Conservation (phyloP, 2,113 vertebrate species). For the Rhinolophus sinicus region DNA sequence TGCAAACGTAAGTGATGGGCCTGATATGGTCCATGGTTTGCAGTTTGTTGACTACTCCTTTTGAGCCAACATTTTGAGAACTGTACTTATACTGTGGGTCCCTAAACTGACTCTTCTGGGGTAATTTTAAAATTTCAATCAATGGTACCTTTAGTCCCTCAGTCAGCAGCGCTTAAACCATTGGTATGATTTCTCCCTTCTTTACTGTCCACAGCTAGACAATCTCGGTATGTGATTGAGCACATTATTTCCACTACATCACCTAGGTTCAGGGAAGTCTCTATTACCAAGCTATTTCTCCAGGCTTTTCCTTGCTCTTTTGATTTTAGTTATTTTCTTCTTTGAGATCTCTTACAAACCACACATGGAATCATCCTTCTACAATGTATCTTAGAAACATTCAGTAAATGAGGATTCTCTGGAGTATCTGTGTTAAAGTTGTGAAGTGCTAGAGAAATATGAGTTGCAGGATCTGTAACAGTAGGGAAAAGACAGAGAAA, state of each 20-base stretch:
- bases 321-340: neutral
- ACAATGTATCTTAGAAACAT: neutral
- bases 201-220: neutral
- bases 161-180: neutral
- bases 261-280: neutral
- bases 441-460: neutral
- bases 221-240: neutral
- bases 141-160: neutral
- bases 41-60: neutral
- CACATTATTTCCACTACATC: neutral
- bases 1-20: neutral
- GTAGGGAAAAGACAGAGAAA: neutral
- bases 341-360: neutral
- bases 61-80: neutral
- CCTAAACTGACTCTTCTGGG: neutral
- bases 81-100: neutral
- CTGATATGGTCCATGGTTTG: neutral
- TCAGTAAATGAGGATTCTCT: neutral
- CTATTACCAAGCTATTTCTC: neutral
- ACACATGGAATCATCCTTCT: neutral
- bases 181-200: neutral
- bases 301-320: neutral
- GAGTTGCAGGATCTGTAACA: neutral
- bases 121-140: neutral
- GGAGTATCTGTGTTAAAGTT: neutral